Evolutionary conservation across 2,888 invertebrate genomes (phyloP), one percentile per base, ranked within the genome.

Genomic region (Epinotia ramella): DNA sequence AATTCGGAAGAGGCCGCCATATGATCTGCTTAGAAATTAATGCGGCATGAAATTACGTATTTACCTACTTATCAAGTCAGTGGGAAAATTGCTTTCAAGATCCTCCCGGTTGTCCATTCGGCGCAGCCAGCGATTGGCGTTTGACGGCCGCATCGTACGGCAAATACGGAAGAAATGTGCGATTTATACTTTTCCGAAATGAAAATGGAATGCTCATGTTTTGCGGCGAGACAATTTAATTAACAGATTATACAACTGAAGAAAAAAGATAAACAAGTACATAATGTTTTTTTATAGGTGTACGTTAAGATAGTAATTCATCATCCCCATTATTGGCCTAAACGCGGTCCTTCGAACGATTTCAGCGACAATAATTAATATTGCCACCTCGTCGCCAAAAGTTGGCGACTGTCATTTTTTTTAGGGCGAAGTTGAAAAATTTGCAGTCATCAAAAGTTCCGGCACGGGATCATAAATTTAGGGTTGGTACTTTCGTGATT

Each of bases 61-160:
- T 92, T 91, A 91, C 92, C 92, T 91, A 91, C 91, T 90, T 91
- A 92, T 86, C 89, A 91, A 92, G 87, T 93, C 91, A 88, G 84
- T 87, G 83, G 88, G 92, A 92, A 93, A 93, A 93, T 93, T 93
- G 92, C 87, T 89, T 92, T 89, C 86, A 84, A 86, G 86, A 88
- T 86, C 83, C 85, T 84, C 82, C 81, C 82, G 80, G 85, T 81
- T 89, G 92, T 90, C 91, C 89, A 87, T 91, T 89, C 83, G 84
- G 80, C 81, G 86, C 86, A 85, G 83, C 81, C 71, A 84, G 82
- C 86, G 87, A 90, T 89, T 88, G 91, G 89, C 88, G 79, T 89
- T 87, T 90, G 91, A 89, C 89, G 89, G 84, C 77, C 79, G 81
- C 77, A 80, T 80, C 79, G 81, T 78, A 81, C 64, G 66, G 73